Base-by-base conservation (phyloP, 2,888 invertebrate species). In the Pimpla rufipes region DNA sequence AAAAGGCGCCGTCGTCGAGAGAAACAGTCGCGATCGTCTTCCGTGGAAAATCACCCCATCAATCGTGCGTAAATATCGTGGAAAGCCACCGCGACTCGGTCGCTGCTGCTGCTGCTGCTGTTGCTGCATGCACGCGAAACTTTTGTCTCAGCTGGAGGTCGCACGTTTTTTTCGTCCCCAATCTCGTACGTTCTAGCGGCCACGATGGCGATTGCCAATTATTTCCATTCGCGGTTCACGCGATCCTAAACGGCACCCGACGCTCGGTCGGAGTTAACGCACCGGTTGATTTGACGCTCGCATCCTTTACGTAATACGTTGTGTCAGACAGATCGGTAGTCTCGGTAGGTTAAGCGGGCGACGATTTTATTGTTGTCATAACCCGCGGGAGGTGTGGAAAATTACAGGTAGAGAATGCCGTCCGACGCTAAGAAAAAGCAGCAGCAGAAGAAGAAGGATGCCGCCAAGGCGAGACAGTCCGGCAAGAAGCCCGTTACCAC, bases 391-490 rank as follows among this genome's bases (percentile, higher is more conserved):
- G n/a, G 29, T 29, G 29, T 29, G 29, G 5, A 29, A 55, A 67
- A 81, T 55, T 74, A 21, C 67, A 85, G 84, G 59, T 83, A 94
- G 86, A 57, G n/a, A 88, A 99, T 99, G 99, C 99, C 99, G 93
- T 99, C 99, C 90, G 99, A 99, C 94, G 97, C 99, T 45, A 99
- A 99, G 94, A 99, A 99, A 95, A 98, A 98, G 93, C 97, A 99
- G 93, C 98, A 98, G 92, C 98, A 98, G 92, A 98, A 98, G 94
- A 99, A 99, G 94, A 99, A 99, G 93, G 99, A 98, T 88, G 98
- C 98, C 74, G 97, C 97, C 4, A 97, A 96, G 92, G 96, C 95
- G 84, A 95, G 97, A 81, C 95, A 95, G 88, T 85, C 91, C n/a
- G 90, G 93, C 11, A 90, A 93, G 81, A 93, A 90, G 87, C 88